Base-by-base conservation (phyloP, 1,140 invertebrate genomes). In the Tribolium castaneum region DNA sequence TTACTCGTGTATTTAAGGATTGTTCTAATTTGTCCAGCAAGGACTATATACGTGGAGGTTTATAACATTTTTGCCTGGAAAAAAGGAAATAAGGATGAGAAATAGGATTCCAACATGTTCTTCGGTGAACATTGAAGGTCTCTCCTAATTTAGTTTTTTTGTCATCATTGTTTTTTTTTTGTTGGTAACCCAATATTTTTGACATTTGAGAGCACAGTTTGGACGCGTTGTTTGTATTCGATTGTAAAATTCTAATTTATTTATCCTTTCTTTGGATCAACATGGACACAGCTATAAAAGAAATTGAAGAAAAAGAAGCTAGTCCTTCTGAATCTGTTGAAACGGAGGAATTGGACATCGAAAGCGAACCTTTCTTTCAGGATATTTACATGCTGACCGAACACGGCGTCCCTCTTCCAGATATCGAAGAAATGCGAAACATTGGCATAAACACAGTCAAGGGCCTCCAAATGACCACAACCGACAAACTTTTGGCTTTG, bases 401-500 rank as follows among this genome's bases (percentile, higher is more conserved):
- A 75, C 87, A 90, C 81, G 88, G 88, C 5, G 88, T 90, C 70
- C 87, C 87, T 78, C 85, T 88, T 12, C 87, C 87, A 3, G 94
- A 95, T 85, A 92, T 95, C 66, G 95, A 94, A 86, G 94, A 94
- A 86, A 85, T 96, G 74, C 95, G 95, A 87, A 87, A 90, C 34
- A 89, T 90, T 51, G 94, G 94, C 78, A 94, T 95, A 82, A 95
- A 94, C 83, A 95, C 94, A 0, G 90, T 96, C 19, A 93, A 93
- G 89, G 94, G 94, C 5, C 88, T 96, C 59, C 92, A 94, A 84
- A 96, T 96, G 94, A 92, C 89, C 4, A 95, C 94, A 10, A 91
- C 90, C 80, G 94, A 93, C 84, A 94, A 91, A 84, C 84, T 95
- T 22, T 90, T 90, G 83, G 89, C 88, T 77, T 93, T 95, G 51